Percentiles rank a stretch among this genome's conserved stretches.
Conservation (phyloP, 2,888 invertebrate genomes). For the Graphium colonna region DNA sequence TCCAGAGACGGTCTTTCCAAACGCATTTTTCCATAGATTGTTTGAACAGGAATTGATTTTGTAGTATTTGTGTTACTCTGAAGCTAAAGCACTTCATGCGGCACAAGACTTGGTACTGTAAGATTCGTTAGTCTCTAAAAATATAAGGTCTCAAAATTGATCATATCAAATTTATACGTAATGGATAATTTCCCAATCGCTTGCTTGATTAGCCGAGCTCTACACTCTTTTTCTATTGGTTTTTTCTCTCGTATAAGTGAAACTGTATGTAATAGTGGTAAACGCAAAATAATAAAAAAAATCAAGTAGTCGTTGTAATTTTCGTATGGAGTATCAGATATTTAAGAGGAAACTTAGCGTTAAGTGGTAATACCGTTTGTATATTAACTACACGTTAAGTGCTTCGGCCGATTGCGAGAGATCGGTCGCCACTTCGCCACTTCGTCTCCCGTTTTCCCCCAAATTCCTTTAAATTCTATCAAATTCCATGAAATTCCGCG, state of each 20-base stretch:
- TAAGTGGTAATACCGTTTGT: slow-evolving; percentile 48
- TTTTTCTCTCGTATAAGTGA: slow-evolving; percentile 45
- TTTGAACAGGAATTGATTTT: slow-evolving; percentile 31
- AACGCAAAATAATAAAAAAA: slow-evolving; percentile 32
- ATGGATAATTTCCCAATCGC: slow-evolving; percentile 52
- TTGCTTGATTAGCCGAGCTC: slow-evolving; percentile 58
- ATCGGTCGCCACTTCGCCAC: slow-evolving; percentile 22
- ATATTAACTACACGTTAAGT: slow-evolving; percentile 50
- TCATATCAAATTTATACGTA: slow-evolving; percentile 80
- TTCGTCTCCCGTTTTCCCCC: neutral
- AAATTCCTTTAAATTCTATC: too few relatives aligned
- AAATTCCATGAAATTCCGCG: neutral
- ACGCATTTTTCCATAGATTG: neutral
- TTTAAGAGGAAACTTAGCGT: slow-evolving; percentile 30
- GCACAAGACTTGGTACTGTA: slow-evolving; percentile 48
- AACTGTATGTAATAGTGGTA: slow-evolving; percentile 52
- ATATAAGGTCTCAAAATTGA: slow-evolving; percentile 49
- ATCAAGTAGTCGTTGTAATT: slow-evolving; percentile 65
- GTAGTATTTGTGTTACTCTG: slow-evolving; percentile 25
- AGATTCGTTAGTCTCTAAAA: slow-evolving; percentile 45
- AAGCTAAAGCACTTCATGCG: slow-evolving; percentile 41
- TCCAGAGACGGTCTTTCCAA: neutral
- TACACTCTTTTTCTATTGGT: slow-evolving; percentile 53
- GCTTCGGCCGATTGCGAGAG: slow-evolving; percentile 30
- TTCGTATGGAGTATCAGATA: slow-evolving; percentile 59